Evolutionary conservation across 2,113 vertebrate genomes (phyloP), one percentile per base, ranked within the genome.

Genomic region (Mormyrus iriodes): DNA sequence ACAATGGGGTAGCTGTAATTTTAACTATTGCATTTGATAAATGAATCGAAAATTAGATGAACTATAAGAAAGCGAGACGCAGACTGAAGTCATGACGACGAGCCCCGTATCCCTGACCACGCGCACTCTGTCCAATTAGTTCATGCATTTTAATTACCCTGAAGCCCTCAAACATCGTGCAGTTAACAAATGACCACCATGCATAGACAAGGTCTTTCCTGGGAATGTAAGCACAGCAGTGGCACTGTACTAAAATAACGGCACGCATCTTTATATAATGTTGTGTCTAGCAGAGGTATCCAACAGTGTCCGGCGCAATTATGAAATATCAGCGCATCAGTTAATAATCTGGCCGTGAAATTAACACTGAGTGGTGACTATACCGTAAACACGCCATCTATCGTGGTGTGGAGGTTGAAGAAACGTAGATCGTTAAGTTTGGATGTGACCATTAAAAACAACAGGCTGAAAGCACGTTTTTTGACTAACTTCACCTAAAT

Each of bases 61-160:
- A 42, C 31, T 76, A 39, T 7, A 79, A 42, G 73, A 79, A 79
- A 79, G n/a, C 31, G 35, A 42, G 15, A 73, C 5, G 52, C 24
- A 35, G 61, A 27, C 48, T 87, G 89, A 76, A 86, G 85, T 73
- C 89, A 90, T 87, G 89, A 90, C 89, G 69, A 87, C 89, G 31
- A 79, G 46, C 46, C 39, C 46, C 21, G 84, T 76, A 90, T 87
- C 89, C 89, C 44, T 85, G 58, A 49, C 84, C 89, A 86, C 84
- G 58, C 61, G 84, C 85, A 87, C 84, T 87, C 73, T 76, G 61
- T 35, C 69, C 58, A 90, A 90, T 90, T 90, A 90, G 12, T 46
- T 27, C 51, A 90, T 89, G 58, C n/a, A 89, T 90, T 76, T 89
- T 88, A 52, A 82, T 69, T 3, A 69, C 6, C 21, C 17, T 21